Base-by-base conservation (phyloP, 1,140 invertebrate genomes). In the Medauroidea extradentata region DNA sequence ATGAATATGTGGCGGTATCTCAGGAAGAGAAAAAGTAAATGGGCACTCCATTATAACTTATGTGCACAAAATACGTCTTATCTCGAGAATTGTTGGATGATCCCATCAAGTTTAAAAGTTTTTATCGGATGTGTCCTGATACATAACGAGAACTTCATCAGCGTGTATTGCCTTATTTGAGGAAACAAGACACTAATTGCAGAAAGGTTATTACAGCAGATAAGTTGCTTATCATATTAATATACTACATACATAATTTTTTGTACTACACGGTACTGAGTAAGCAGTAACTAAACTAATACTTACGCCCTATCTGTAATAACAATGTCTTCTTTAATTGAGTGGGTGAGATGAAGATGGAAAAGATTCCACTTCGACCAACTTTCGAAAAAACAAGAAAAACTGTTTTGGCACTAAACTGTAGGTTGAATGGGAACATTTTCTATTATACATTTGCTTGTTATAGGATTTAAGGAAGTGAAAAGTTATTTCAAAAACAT, bases 41-140 rank as follows among this genome's bases (percentile, higher is more conserved):
- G 48, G 48, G n/a, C 21, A 27, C 19, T 3, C 14, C 3, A 50
- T 21, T 24, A 27, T 4, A 50, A 50, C 29, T n/a, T 19, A 21
- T 50, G 48, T 50, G 48, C 48, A 19, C 48, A 50, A 24, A 16
- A 24, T 24, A 50, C 24, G 21, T 50, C 29, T 50, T 50, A 50
- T 14, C 48, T 14, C 48, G 18, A 3, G 48, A 46, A 8, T 46
- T 46, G 16, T 46, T 46, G 11, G 24, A 46, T 4, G 48, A 24
- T 50, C 48, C 48, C 7, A 29, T 50, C 23, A 50, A 50, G 29
- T 50, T 50, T 29, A 24, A 50, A 29, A 27, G 23, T 23, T 50
- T 27, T 50, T 50, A 50, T 21, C 48, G 21, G 29, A 50, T 50
- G 48, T 50, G 14, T 21, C 48, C 48, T 27, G 48, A 50, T 19